phyloP scores from a whole-genome alignment of 2,797 vertebrate genomes.

The Scleropages formosus region DNA sequence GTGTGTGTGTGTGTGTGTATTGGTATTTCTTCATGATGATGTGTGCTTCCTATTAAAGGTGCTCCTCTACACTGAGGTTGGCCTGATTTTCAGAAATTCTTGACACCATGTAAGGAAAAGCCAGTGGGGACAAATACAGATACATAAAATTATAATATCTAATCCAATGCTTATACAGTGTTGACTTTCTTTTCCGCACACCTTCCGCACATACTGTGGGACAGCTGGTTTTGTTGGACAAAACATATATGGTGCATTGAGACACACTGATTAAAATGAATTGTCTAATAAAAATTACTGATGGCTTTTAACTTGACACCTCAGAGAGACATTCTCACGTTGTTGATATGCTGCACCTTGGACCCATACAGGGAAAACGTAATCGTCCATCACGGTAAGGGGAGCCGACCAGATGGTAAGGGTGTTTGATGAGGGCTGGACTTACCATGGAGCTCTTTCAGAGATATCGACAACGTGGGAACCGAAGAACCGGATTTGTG shows the following conservation, averaged over 20 bases:
- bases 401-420: constrained; percentile 1
- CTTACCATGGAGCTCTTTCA: neutral
- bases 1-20: neutral
- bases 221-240: too few species aligned
- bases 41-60: neutral
- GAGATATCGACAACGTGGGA: neutral
- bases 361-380: constrained; percentile 6
- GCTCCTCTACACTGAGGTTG: neutral
- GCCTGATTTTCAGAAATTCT: neutral
- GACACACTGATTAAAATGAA: too few species aligned
- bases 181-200: too few species aligned
- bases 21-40: neutral
- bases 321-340: neutral
- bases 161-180: too few species aligned
- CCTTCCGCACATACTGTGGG: too few species aligned
- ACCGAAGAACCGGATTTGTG: neutral
- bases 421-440: neutral
- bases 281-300: neutral
- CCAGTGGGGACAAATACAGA: neutral
- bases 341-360: constrained; percentile 6
- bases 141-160: neutral
- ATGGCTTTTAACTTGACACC: too few species aligned
- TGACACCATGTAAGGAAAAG: neutral
- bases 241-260: too few species aligned
- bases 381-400: constrained; percentile 9